Conservation (phyloP, 2,797 vertebrate species). For the Coilia nasus region DNA sequence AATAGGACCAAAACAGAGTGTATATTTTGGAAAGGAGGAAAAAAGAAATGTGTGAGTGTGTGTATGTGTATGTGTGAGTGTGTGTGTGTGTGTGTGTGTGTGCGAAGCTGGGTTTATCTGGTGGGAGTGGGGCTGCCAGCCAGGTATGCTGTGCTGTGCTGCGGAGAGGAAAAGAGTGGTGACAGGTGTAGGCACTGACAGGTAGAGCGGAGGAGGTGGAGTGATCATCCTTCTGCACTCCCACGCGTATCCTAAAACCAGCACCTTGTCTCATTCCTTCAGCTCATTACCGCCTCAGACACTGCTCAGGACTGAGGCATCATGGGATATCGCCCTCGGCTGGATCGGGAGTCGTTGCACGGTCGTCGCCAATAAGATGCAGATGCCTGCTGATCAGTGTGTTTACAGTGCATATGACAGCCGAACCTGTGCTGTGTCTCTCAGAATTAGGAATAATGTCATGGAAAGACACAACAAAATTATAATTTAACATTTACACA, state of each 20-base stretch:
- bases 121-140: neutral
- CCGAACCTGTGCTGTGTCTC: too few relatives aligned
- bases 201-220: neutral
- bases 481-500: too few relatives aligned
- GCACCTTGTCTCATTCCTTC: neutral
- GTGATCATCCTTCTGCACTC: neutral
- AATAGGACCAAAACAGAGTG: too few relatives aligned
- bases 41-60: neutral
- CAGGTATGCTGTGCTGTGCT: neutral
- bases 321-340: neutral
- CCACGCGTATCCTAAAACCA: neutral
- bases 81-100: neutral
- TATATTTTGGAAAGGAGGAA: too few relatives aligned
- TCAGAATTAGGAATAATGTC: too few relatives aligned
- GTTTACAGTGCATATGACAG: too few relatives aligned
- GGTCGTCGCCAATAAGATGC: too few relatives aligned
- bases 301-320: neutral
- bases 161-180: neutral
- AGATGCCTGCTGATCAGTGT: too few relatives aligned
- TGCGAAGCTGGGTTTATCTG: neutral
- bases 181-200: constrained; percentile 21
- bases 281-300: neutral
- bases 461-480: too few relatives aligned
- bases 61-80: neutral
- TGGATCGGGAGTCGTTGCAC: too few relatives aligned